Base-by-base conservation (phyloP, 2,888 invertebrate species). In the Coenonympha arcania region DNA sequence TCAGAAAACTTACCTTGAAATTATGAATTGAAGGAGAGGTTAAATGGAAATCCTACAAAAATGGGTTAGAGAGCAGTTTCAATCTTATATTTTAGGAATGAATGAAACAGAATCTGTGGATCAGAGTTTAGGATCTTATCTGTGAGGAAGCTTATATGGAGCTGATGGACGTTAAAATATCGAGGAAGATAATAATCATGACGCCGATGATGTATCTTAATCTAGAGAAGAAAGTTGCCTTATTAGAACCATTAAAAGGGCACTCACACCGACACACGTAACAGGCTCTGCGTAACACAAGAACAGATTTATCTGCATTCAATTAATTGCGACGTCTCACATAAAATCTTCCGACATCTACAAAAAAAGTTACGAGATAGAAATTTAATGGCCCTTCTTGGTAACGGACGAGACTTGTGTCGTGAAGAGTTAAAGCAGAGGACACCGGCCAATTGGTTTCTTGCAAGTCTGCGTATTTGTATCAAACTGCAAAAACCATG, bases 241-340 rank as follows among this genome's bases (percentile, higher is more conserved):
- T 6, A 19, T 19, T n/a, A 19, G 20, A 4, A 11, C 34, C 34
- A 36, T 36, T 19, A 36, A 19, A 36, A 36, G 36, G 36, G 36
- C 36, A 36, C 36, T 36, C 19, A 20, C 18, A 36, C 2, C 19
- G 19, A 8, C 9, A n/a, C 34, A 36, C 34, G 34, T 36, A 36
- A 36, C 36, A 36, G 34, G 2, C n/a, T 18, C 18, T 6, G 36
- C 36, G n/a, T n/a, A 18, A 36, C 19, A 36, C 11, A 36, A 36
- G 20, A 36, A 36, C 2, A 36, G n/a, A 36, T 36, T 36, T 36
- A 36, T 36, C 19, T 37, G 37, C 20, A 37, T 37, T 37, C 37
- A 19, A 37, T 37, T 37, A 37, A 37, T 37, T 20, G 22, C 20
- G 37, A 3, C 37, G 13, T 37, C 22, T 22, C 22, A 22, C 8